Evolutionary conservation across 1,140 invertebrate species (phyloP), one percentile per base, ranked within the genome.

Genomic region (Marisa cornuarietis): DNA sequence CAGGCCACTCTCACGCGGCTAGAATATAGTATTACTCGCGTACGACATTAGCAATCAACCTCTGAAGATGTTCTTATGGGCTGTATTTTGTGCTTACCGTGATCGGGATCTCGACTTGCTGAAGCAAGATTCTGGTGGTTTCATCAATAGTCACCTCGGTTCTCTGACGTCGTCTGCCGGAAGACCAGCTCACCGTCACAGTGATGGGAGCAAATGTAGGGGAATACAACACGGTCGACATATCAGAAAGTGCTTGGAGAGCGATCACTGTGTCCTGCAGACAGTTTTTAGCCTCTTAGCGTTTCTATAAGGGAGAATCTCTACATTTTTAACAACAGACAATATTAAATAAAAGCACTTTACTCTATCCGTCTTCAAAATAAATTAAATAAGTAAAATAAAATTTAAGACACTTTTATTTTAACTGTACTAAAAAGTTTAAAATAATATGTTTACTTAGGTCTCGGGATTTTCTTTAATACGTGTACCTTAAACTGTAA

Each of bases 201-300:
- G 74, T 76, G 54, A 78, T 75, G 42, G 81, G 72, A 24, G 66
- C 22, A 58, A 58, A 51, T n/a, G 58, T 51, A 8, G 74, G 14
- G 24, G 65, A 51, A 72, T 81, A 82, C 3, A 81, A n/a, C 3
- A 22, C 26, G 9, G 51, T 51, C 14, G 76, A 72, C 18, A 78
- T 66, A 10, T 79, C 31, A n/a, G 82, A 61, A 69, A 85, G 52
- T n/a, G 84, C 84, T n/a, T 83, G 68, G 0, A 85, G 76, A 22
- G 78, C 80, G 0, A 79, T 51, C 16, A 83, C 76, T 14, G 84
- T 85, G 74, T 85, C 84, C 84, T 91, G 85, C 11, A 51, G 24
- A 6, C 71, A 16, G 31, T 16, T 49, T 42, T 9, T 14, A 11
- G 58, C 4, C 11, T 54, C 52, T 62, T 5, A 14, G 24, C 31